These are phyloP conservation scores for Ranitomeya variabilis DNA, from an alignment of 2,113 vertebrate genomes.

Conservation along the genomic window DNA sequence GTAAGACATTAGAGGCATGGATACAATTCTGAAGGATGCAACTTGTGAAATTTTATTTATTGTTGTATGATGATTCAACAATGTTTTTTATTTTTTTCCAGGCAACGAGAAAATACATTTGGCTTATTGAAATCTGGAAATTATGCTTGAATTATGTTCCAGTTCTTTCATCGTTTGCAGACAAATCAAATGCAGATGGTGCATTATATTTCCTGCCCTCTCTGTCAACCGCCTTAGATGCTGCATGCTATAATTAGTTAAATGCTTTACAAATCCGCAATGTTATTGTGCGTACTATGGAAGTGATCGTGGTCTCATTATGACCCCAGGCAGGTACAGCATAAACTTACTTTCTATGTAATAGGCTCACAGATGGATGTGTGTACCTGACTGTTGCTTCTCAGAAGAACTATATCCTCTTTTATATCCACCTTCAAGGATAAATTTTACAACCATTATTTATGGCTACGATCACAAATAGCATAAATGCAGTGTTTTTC, in stretches of 20 bases:
- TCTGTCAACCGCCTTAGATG: slow-evolving; percentile 16
- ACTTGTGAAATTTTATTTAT: slow-evolving; percentile 2
- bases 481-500: too few species aligned
- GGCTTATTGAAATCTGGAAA: slow-evolving; percentile 35
- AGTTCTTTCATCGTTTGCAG: slow-evolving; percentile 6
- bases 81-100: slow-evolving; percentile 10
- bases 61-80: slow-evolving; percentile 8
- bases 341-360: not conserved
- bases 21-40: not conserved
- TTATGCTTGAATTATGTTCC: slow-evolving; percentile 38
- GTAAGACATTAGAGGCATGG: not conserved
- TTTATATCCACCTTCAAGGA: not conserved
- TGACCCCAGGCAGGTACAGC: not conserved
- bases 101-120: slow-evolving; percentile 8
- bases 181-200: slow-evolving; percentile 44
- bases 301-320: not conserved
- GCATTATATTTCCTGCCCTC: slow-evolving; percentile 18
- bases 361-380: not conserved
- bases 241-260: slow-evolving; percentile 26
- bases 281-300: not conserved
- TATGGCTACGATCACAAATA: too few species aligned
- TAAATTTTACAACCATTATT: not conserved
- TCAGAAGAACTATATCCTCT: not conserved
- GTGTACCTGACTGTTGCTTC: not conserved
- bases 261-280: slow-evolving; percentile 7